A percentile compares a stretch with the other conserved stretches of the same genome.
Evolutionary conservation across 2,113 vertebrate species (phyloP).

Genomic region (Perognathus longimembris): DNA sequence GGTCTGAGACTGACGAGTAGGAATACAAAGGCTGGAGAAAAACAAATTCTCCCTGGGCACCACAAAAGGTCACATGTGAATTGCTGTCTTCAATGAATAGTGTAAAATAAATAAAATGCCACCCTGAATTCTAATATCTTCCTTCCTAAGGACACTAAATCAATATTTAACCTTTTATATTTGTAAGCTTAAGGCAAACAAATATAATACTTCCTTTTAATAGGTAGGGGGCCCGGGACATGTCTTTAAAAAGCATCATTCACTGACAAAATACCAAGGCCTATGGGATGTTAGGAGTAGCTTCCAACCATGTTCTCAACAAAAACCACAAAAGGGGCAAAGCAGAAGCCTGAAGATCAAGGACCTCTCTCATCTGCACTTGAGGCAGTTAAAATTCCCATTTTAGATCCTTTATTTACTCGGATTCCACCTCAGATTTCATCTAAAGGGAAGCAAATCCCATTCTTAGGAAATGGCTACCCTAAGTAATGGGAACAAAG

Average conservation of each 20-base stretch:
- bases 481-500: neutral
- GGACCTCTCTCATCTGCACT: neutral
- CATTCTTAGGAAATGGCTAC: neutral
- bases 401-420: constrained; percentile 8
- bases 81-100: neutral
- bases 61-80: neutral
- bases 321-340: neutral
- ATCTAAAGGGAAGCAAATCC: neutral
- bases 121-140: neutral
- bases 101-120: constrained; percentile 37
- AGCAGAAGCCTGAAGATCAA: neutral
- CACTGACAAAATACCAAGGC: constrained; percentile 22
- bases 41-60: neutral
- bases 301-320: neutral
- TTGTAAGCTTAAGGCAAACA: constrained; percentile 26
- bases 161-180: constrained; percentile 33
- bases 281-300: neutral
- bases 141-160: constrained; percentile 4
- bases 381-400: neutral
- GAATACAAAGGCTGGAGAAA: neutral
- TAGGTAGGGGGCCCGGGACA: neutral
- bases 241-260: neutral
- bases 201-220: constrained; percentile 36
- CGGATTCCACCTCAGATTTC: neutral
- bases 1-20: neutral